Conservation (phyloP, 2,888 invertebrate species). For the Caenorhabditis sinica region DNA sequence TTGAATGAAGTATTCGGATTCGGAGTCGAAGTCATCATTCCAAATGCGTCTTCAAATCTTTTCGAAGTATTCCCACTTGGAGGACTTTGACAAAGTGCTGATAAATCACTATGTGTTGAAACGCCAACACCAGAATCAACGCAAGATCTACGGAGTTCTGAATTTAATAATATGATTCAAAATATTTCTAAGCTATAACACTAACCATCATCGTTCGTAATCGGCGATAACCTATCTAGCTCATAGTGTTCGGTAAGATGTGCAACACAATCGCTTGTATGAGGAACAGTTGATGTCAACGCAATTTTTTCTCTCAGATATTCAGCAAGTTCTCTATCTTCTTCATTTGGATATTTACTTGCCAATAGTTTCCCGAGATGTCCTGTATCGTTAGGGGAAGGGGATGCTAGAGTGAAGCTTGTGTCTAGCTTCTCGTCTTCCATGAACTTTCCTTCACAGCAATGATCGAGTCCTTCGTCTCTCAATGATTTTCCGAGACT, state of each 20-base stretch:
- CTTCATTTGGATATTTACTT: conserved; percentile 60
- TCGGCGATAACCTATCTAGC: conserved; percentile 58
- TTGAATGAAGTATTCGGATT: conserved; percentile 26
- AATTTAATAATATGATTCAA: not conserved
- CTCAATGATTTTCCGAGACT: conserved; percentile 56
- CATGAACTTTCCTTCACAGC: conserved; percentile 44
- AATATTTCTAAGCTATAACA: not conserved
- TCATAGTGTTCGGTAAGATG: conserved; percentile 63
- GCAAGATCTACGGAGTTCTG: conserved; percentile 68
- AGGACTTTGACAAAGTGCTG: conserved; percentile 68
- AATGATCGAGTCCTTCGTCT: conserved; percentile 59
- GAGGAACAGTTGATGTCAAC: not conserved
- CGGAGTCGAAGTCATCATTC: conserved; percentile 60
- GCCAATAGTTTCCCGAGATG: conserved; percentile 56
- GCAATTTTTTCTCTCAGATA: conserved; percentile 57
- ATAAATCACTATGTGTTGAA: conserved; percentile 80
- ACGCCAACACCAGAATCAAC: conserved; percentile 81
- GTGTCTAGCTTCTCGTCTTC: conserved; percentile 16
- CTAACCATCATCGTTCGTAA: conserved; percentile 47
- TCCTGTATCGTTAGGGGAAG: conserved; percentile 64
- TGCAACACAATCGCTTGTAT: conserved; percentile 47
- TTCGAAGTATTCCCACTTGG: conserved; percentile 19
- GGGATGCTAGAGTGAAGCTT: conserved; percentile 42
- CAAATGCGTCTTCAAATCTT: conserved; percentile 53
- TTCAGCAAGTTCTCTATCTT: conserved; percentile 58